phyloP scores from a whole-genome alignment of 2,888 invertebrate species.

The Conomelus anceps region DNA sequence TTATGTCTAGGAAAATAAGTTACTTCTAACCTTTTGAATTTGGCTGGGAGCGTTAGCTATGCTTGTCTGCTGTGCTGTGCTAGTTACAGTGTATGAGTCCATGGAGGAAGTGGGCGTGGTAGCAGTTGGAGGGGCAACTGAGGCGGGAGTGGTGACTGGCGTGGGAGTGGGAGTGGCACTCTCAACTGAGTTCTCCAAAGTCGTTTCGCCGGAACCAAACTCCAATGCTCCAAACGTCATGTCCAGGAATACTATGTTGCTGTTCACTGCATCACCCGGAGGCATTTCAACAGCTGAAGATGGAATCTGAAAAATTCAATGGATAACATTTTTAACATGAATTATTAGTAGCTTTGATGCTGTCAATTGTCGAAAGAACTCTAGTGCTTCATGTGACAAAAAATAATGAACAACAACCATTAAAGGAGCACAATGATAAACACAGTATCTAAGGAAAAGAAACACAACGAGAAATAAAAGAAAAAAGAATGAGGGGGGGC shows the following conservation, averaged over 20 bases:
- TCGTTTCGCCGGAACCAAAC: constrained; percentile 36
- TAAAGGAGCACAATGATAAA: too few species aligned
- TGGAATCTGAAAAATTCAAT: constrained; percentile 61
- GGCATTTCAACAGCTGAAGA: constrained; percentile 95
- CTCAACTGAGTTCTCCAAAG: constrained; percentile 44
- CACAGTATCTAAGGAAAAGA: too few species aligned
- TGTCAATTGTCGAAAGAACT: too few species aligned
- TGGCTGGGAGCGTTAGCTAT: constrained; percentile 25
- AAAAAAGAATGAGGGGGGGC: too few species aligned
- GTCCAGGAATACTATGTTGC: constrained; percentile 70
- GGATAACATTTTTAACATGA: neutral
- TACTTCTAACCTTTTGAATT: constrained; percentile 18
- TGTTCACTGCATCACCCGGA: constrained; percentile 62
- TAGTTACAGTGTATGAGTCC: constrained; percentile 20
- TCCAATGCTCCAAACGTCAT: constrained; percentile 64
- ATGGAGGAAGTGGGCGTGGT: constrained; percentile 10
- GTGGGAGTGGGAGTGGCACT: constrained; percentile 40
- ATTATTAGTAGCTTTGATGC: neutral
- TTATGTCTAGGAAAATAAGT: too few species aligned
- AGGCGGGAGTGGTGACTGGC: constrained; percentile 25
- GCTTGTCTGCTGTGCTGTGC: constrained; percentile 20
- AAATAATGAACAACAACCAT: too few species aligned
- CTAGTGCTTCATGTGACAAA: too few species aligned
- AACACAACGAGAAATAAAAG: too few species aligned
- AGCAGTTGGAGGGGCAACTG: constrained; percentile 37